phyloP scores from a whole-genome alignment of 2,888 invertebrate genomes.

The Gastracanthus pulcherrimus region DNA sequence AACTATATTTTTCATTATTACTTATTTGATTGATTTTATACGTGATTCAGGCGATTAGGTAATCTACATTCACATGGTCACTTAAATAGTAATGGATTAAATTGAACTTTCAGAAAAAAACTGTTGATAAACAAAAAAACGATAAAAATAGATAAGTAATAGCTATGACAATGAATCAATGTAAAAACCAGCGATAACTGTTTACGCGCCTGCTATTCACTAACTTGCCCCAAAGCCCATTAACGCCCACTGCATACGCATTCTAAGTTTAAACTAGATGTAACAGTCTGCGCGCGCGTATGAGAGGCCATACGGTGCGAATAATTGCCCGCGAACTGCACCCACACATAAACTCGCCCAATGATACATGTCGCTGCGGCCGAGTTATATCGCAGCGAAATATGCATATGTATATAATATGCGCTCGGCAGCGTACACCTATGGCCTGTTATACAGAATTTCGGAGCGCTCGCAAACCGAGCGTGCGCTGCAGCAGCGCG shows the following conservation, averaged over 20 bases:
- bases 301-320: conserved; percentile 14
- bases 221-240: conserved; percentile 32
- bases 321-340: not conserved
- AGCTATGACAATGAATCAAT: not conserved
- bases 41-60: too few species aligned
- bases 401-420: conserved; percentile 11
- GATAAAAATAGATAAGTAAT: too few species aligned
- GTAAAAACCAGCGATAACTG: not conserved
- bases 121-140: too few species aligned
- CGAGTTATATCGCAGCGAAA: not conserved
- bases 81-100: too few species aligned
- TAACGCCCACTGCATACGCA: conserved; percentile 27
- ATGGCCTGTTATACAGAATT: not conserved
- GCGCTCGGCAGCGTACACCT: too few species aligned
- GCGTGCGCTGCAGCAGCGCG: too few species aligned
- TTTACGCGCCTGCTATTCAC: conserved; percentile 10
- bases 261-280: conserved; percentile 42
- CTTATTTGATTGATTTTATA: too few species aligned
- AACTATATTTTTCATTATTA: too few species aligned
- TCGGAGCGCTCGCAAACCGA: not conserved
- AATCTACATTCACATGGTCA: too few species aligned
- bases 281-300: conserved; percentile 18
- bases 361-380: not conserved
- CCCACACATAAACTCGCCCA: not conserved
- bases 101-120: too few species aligned